Evolutionary conservation across 1,140 invertebrate species (phyloP).

Genomic region (Drosophila asahinai): DNA sequence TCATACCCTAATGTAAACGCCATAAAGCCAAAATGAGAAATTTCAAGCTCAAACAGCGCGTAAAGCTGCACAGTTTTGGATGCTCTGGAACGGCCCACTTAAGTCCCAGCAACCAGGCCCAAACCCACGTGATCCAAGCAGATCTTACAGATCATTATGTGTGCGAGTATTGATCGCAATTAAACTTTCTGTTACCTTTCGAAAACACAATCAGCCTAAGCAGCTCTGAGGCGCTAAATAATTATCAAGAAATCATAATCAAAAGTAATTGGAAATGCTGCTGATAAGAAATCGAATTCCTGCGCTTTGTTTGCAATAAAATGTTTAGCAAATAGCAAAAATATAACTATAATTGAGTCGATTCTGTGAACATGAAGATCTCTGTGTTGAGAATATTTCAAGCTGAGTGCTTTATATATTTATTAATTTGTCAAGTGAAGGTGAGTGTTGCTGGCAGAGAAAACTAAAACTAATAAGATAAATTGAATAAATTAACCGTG

Average conservation of each 20-base stretch:
- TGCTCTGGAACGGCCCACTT: conserved; percentile 34
- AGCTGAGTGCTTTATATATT: not conserved
- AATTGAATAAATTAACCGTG: conserved; percentile 15
- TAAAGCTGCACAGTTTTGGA: conserved; percentile 34
- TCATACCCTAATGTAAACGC: conserved; percentile 20
- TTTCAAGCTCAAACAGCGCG: conserved; percentile 45
- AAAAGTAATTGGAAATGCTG: conserved; percentile 9
- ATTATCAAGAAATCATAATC: conserved; percentile 40
- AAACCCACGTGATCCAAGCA: conserved; percentile 21
- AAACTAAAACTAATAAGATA: not conserved
- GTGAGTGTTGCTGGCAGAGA: not conserved
- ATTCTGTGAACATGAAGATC: conserved; percentile 23
- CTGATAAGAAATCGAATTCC: conserved; percentile 30
- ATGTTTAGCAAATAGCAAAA: conserved; percentile 6
- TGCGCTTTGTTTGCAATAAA: conserved; percentile 25
- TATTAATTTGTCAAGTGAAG: conserved; percentile 4
- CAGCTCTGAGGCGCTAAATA: not conserved
- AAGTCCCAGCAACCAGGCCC: conserved; percentile 1
- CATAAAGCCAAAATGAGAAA: conserved; percentile 15
- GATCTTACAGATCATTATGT: conserved; percentile 14
- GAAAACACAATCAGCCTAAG: not conserved
- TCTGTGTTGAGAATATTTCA: not conserved
- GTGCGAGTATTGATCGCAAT: conserved; percentile 18
- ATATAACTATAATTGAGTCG: conserved; percentile 23
- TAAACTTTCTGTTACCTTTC: conserved; percentile 21